Evolutionary conservation across 2,888 invertebrate species (phyloP), one percentile per base, ranked within the genome.

Genomic region (Boloria selene): DNA sequence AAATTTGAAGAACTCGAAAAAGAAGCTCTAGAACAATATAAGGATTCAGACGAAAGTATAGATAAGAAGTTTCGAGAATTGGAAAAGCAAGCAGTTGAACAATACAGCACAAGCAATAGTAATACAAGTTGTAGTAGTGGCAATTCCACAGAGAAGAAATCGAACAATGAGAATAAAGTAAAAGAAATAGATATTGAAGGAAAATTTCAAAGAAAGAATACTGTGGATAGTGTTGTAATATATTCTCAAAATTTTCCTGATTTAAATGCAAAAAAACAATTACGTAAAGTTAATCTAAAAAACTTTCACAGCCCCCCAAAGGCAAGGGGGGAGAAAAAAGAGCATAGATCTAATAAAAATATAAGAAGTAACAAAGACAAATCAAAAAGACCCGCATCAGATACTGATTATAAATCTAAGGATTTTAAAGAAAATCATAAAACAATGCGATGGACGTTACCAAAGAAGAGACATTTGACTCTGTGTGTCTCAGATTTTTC

Each of bases 21-120:
- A 68, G 93, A 94, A 77, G 94, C 94, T 1, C 75, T 94, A 61
- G 94, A 94, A 75, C 93, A 93, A 73, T 93, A 93, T 72, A 94
- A 94, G 76, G 92, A 93, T n/a, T 93, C 91, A 6, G 91, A 92
- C 70, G 93, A 93, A 73, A 92, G 93, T 71, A 93, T 93, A 76
- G 93, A 94, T 72, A 93, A 93, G 10, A 93, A 93, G 72, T 93
- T 93, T 77, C 90, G 93, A 62, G 95, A 95, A 70, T 81, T 95
- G 65, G 95, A 95, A 75, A 91, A 94, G 67, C 94, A 95, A 75
- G 95, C 95, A 0, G 93, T 93, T 59, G 95, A 95, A 75, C 95
- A 95, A 77, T 95, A 95, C 79, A 93, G 92, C 74, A 86, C 86
- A 0, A 91, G 92, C 72, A 90, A 90, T 67, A 92, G 91, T 72